phyloP scores from a whole-genome alignment of 2,113 vertebrate genomes.

The Brienomyrus brachyistius region DNA sequence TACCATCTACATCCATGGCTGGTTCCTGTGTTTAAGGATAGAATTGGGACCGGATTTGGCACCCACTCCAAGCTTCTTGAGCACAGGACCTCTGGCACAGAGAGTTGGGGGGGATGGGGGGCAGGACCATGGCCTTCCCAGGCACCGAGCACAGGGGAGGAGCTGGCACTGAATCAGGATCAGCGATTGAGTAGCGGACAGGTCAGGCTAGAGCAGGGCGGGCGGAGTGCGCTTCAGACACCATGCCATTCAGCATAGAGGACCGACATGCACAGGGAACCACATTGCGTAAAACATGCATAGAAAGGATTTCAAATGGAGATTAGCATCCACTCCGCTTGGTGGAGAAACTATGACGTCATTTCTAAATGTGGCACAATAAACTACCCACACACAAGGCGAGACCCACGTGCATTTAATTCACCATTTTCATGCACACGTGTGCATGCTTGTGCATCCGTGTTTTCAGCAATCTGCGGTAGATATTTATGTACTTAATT shows the following conservation, averaged over 20 bases:
- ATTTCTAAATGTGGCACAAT: slow-evolving; percentile 5
- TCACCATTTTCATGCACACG: background rate
- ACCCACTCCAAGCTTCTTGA: background rate
- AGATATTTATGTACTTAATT: background rate
- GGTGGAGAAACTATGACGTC: background rate
- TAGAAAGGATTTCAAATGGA: background rate
- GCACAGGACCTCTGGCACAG: background rate
- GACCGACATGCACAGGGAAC: background rate
- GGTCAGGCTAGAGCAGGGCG: background rate
- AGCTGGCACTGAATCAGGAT: background rate
- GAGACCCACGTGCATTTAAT: background rate
- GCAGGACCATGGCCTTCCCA: background rate
- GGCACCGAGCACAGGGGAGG: background rate
- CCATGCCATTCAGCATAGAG: background rate
- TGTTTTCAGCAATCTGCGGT: background rate
- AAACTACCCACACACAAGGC: background rate
- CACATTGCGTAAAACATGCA: background rate
- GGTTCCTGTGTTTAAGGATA: background rate
- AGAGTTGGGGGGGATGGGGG: background rate
- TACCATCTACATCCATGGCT: background rate
- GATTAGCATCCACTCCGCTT: background rate
- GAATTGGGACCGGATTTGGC: background rate
- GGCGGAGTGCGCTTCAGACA: background rate
- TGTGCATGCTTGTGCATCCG: no score
- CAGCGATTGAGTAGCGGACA: background rate